phyloP scores from a whole-genome alignment of 2,888 invertebrate species.

The Microchrysa polita region DNA sequence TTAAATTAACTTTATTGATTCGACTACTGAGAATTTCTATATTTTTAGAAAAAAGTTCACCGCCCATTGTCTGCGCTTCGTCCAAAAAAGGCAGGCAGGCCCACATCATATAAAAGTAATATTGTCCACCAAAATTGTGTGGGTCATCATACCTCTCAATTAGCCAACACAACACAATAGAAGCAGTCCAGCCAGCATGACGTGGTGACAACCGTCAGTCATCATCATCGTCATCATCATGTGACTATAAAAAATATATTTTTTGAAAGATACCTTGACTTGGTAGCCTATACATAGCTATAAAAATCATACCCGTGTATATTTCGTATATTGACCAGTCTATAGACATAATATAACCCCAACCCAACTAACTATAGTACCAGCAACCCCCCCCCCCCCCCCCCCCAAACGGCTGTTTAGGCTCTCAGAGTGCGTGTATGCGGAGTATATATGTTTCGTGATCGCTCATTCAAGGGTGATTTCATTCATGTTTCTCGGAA shows the following conservation, averaged over 20 bases:
- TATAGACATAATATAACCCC: neutral
- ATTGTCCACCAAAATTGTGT: neutral
- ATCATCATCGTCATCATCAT: constrained; percentile 1
- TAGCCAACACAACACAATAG: neutral
- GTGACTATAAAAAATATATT: constrained; percentile 6
- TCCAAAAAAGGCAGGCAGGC: no score
- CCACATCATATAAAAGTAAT: neutral
- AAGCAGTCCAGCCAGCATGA: neutral
- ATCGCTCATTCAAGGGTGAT: constrained; percentile 30
- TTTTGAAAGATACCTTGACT: neutral
- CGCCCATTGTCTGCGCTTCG: no score
- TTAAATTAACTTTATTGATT: no score
- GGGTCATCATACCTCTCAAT: neutral
- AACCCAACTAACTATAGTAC: neutral
- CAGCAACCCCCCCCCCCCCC: no score
- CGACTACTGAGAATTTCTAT: no score
- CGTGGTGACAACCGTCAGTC: neutral
- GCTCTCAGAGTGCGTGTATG: no score
- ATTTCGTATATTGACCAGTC: neutral
- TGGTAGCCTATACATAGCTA: no score
- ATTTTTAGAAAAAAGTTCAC: no score
- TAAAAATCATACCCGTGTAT: neutral
- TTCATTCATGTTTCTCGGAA: constrained; percentile 34
- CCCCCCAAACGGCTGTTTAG: neutral
- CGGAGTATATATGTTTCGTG: neutral